Evolutionary conservation across 1,140 invertebrate species (phyloP).

Genomic region (Telenomus remus): DNA sequence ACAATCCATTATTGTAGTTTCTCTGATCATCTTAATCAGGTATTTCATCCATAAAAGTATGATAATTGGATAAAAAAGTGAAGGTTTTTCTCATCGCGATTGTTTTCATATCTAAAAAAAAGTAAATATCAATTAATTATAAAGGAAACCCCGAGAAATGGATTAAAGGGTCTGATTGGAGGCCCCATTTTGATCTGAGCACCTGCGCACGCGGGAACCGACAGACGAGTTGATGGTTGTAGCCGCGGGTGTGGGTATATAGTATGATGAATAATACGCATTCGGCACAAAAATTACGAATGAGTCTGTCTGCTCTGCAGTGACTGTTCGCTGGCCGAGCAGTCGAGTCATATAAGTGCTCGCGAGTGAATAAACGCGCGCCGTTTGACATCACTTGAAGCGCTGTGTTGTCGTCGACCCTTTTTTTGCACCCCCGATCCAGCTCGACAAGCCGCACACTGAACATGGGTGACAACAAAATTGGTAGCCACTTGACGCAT

Average conservation of each 20-base stretch:
- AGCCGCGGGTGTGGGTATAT: slow-evolving; percentile 20
- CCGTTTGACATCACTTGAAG: neutral
- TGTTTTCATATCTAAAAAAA: too few relatives aligned
- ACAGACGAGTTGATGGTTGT: slow-evolving; percentile 1
- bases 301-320: slow-evolving; percentile 9
- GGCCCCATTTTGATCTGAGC: too few relatives aligned
- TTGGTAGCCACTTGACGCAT: slow-evolving; percentile 16
- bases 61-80: too few relatives aligned
- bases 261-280: slow-evolving; percentile 25
- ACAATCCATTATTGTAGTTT: too few relatives aligned
- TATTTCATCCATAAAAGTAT: too few relatives aligned
- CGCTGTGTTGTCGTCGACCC: neutral
- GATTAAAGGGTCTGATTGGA: too few relatives aligned
- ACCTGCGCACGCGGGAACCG: slow-evolving; percentile 17
- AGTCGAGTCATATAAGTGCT: slow-evolving; percentile 23
- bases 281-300: slow-evolving; percentile 30
- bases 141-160: too few relatives aligned
- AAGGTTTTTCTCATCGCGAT: too few relatives aligned
- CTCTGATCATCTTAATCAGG: too few relatives aligned
- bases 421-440: slow-evolving; percentile 3
- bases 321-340: slow-evolving; percentile 52
- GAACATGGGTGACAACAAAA: slow-evolving; percentile 50
- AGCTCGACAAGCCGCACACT: neutral
- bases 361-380: slow-evolving; percentile 1
- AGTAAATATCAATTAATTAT: too few relatives aligned